These are phyloP conservation scores for Syngnathus scovelli DNA, from an alignment of 2,113 vertebrate genomes.

Conservation along the genomic window DNA sequence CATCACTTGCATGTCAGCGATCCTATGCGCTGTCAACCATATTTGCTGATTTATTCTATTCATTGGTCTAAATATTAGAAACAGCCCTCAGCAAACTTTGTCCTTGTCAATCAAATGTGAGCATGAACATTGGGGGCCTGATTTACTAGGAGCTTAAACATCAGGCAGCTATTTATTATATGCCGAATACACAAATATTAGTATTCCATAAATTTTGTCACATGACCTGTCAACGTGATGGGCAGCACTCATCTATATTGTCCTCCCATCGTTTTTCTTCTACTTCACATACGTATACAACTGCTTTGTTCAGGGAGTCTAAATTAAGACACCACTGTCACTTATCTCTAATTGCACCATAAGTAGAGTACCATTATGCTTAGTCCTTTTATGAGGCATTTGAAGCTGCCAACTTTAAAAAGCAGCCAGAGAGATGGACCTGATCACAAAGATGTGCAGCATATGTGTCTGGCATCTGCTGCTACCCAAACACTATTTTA, in stretches of 20 bases:
- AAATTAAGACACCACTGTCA: not conserved
- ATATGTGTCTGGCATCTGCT: slow-evolving; percentile 66
- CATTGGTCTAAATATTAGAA: not conserved
- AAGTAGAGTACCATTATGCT: not conserved
- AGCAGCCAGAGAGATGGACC: slow-evolving; percentile 56
- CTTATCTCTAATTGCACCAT: not conserved
- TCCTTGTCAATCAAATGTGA: not conserved
- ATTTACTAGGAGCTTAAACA: not conserved
- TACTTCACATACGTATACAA: not conserved
- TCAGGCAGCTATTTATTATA: not conserved
- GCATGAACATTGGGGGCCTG: not conserved
- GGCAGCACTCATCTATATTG: not conserved
- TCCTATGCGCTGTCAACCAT: slow-evolving; percentile 49
- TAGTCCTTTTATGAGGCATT: not conserved
- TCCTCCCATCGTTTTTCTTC: not conserved
- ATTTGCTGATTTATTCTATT: slow-evolving; percentile 39
- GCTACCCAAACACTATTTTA: slow-evolving; percentile 46
- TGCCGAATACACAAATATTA: not conserved
- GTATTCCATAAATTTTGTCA: not conserved
- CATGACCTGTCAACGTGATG: not conserved
- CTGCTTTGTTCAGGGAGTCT: not conserved
- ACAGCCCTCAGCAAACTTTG: not conserved
- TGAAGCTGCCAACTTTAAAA: not conserved
- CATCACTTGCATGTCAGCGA: slow-evolving; percentile 40
- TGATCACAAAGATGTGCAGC: slow-evolving; percentile 52